Evolutionary conservation across 2,888 invertebrate species (phyloP), one percentile per base, ranked within the genome.

Genomic region (Lathronympha strigana): DNA sequence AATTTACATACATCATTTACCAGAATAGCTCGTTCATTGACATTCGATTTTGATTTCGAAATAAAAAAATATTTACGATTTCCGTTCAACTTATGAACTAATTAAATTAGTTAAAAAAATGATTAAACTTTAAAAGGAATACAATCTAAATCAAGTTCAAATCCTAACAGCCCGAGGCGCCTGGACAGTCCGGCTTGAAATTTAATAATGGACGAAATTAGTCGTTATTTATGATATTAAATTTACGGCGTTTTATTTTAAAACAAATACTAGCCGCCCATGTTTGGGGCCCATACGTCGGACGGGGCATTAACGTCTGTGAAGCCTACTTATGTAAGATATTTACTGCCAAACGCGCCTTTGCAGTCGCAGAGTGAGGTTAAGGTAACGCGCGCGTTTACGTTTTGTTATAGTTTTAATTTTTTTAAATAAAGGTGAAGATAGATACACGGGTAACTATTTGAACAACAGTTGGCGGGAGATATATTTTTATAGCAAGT

Each of bases 171-270:
- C 66, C 66, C 25, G 31, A 66, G 66, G 54, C 61, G 36, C 51
- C 58, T 62, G 45, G 55, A 43, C 60, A 57, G 62, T 67, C 54
- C 23, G 45, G 63, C 53, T 69, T 69, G 69, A 79, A 80, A 80
- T 81, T 81, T 74, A 82, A 81, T 80, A 81, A 78, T 81, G 70
- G 74, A 78, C 71, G 50, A 73, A 77, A 78, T 80, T 79, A 79
- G 74, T 74, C 49, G 74, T 76, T 76, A 76, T 80, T 81, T 79
- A 81, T 72, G 76, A 77, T 71, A 73, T 74, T 76, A 73, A 76
- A 77, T 73, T 73, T 74, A 75, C 74, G 73, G 74, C 69, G 73
- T 72, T 73, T 78, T 74, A 73, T 75, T 76, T 77, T 71, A 67
- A 80, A 81, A 78, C 80, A 80, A 82, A 82, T 73, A 81, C 69